These are phyloP conservation scores for Bradypodion pumilum DNA, from an alignment of 2,797 vertebrate species.

Conservation along the genomic window DNA sequence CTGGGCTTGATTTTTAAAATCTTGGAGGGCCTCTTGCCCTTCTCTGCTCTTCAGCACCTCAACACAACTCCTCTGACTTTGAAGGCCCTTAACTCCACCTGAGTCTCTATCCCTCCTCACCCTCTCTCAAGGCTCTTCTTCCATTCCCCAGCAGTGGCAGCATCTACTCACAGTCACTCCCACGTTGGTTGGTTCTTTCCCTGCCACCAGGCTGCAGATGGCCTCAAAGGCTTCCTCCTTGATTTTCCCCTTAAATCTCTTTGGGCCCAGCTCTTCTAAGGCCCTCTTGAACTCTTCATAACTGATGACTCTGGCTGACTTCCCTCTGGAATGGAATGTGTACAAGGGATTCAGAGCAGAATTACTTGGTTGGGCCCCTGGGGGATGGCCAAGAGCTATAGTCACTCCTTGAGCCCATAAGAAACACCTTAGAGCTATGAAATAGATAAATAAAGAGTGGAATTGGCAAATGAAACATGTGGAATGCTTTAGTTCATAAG, in stretches of 20 bases:
- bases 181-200: slow-evolving; percentile 85
- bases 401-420: background rate
- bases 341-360: slow-evolving; percentile 14
- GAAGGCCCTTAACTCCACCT: rapidly evolving
- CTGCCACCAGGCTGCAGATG: slow-evolving; percentile 86
- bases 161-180: slow-evolving; percentile 88
- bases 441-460: background rate
- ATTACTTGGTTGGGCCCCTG: too few relatives aligned
- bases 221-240: slow-evolving; percentile 87
- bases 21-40: background rate
- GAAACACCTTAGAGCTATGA: background rate
- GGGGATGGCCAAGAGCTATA: background rate
- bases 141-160: background rate
- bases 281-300: slow-evolving; percentile 92
- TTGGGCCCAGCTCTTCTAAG: slow-evolving; percentile 86
- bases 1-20: background rate
- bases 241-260: slow-evolving; percentile 91
- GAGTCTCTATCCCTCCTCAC: rapidly evolving
- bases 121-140: background rate
- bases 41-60: background rate
- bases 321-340: slow-evolving; percentile 78
- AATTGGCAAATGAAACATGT: background rate
- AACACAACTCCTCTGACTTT: background rate
- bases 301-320: slow-evolving; percentile 89
- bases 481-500: too few relatives aligned